Base-by-base conservation (phyloP, 2,888 invertebrate species). In the Aromia moschata region DNA sequence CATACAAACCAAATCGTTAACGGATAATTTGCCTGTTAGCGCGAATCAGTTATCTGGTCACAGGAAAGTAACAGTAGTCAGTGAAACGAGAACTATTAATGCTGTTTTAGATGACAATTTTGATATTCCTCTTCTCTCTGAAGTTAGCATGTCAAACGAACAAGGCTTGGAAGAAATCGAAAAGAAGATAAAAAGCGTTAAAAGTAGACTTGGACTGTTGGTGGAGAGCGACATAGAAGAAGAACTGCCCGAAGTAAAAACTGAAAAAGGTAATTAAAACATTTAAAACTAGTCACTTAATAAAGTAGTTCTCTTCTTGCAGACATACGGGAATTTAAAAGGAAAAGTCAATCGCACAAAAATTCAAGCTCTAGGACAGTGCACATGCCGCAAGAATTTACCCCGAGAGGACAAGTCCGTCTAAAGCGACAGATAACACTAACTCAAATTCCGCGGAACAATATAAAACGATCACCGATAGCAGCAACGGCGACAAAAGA, bases 211-310 rank as follows among this genome's bases (percentile, higher is more conserved):
- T 57, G 83, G 83, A 3, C 74, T 83, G 56, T 63, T 76, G 46
- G 75, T 85, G n/a, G 67, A 71, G 9, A 67, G 67, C 60, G 71
- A 70, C 44, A 45, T 62, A 43, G 70, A 70, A 75, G 88, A 88
- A 65, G 89, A 89, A 75, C 86, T 86, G 73, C 79, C 87, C 30
- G 88, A 86, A 77, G 83, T 89, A 20, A 84, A 86, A 65, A 86
- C 86, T 38, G 89, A 67, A 45, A 38, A 59, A 58, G 62, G 64
- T 67, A 53, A 54, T 20, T 37, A 36, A 17, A 14, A 15, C 14
- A 30, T 37, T 33, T 2, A 36, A 15, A n/a, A n/a, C n/a, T n/a
- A n/a, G n/a, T n/a, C n/a, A n/a, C n/a, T n/a, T n/a, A n/a, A n/a
- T n/a, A n/a, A n/a, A n/a, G n/a, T n/a, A n/a, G n/a, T n/a, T n/a